Percentiles rank a stretch among this genome's conserved stretches.
Evolutionary conservation across 2,797 vertebrate species (phyloP).

Genomic region (Gobio occitaniae): DNA sequence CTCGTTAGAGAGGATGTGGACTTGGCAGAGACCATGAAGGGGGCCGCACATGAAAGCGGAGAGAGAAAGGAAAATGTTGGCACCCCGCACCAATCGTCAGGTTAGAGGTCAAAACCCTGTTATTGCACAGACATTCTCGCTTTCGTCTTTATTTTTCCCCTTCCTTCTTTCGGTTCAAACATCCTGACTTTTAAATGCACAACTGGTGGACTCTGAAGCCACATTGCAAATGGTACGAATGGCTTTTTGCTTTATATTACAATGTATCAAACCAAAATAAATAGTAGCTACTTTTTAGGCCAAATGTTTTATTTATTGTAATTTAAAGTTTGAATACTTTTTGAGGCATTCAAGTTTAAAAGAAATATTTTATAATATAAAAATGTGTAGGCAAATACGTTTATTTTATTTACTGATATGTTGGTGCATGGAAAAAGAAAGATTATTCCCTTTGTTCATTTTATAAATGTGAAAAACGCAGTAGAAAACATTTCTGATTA

Average conservation of each 20-base stretch:
- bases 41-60: constrained; percentile 56
- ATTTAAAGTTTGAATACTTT: neutral
- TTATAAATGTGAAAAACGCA: no score
- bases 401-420: neutral
- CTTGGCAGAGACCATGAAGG: constrained; percentile 81
- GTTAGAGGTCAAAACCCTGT: constrained; percentile 72
- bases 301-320: neutral
- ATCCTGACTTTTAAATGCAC: neutral
- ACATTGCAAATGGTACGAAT: neutral
- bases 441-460: no score
- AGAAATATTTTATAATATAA: neutral
- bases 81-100: constrained; percentile 66
- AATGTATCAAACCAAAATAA: neutral
- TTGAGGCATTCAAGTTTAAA: neutral
- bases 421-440: neutral
- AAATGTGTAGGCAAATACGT: neutral
- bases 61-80: constrained; percentile 55
- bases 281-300: neutral
- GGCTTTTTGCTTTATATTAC: neutral
- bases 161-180: neutral
- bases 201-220: neutral
- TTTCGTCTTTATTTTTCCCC: constrained; percentile 44
- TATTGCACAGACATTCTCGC: constrained; percentile 73
- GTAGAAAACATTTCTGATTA: no score
- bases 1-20: constrained; percentile 86